phyloP scores from a whole-genome alignment of 2,888 invertebrate species.

The Teleiodes luculella region DNA sequence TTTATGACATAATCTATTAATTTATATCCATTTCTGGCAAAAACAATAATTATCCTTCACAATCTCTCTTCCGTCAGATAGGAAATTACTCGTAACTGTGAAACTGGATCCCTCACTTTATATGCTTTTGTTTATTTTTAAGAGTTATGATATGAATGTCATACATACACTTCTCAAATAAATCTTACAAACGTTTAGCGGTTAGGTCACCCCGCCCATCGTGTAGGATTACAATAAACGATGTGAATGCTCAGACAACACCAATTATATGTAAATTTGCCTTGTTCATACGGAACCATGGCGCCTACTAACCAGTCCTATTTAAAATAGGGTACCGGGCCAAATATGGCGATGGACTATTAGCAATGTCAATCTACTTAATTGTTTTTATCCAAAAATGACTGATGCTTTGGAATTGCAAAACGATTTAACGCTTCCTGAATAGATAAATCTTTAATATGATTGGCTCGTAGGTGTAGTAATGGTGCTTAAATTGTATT shows the following conservation, averaged over 20 bases:
- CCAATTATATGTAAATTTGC: constrained; percentile 54
- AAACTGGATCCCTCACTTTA: too few species aligned
- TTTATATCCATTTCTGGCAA: too few species aligned
- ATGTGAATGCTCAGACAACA: constrained; percentile 20
- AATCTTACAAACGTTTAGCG: constrained; percentile 10
- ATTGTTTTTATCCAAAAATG: constrained; percentile 50
- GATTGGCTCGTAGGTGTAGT: background rate
- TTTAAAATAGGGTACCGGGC: constrained; percentile 31
- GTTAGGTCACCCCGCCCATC: constrained; percentile 9
- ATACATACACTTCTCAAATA: background rate
- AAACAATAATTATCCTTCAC: too few species aligned
- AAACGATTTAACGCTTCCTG: constrained; percentile 42
- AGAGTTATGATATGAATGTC: too few species aligned
- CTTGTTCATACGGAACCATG: constrained; percentile 42
- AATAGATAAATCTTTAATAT: constrained; percentile 10
- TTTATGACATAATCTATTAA: too few species aligned
- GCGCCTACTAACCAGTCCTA: constrained; percentile 42
- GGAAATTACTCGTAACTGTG: too few species aligned
- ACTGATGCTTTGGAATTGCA: constrained; percentile 31
- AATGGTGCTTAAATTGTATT: background rate
- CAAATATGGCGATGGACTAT: constrained; percentile 40
- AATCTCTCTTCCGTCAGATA: too few species aligned
- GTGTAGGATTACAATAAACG: constrained; percentile 31
- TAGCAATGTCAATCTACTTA: constrained; percentile 36
- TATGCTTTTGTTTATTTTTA: too few species aligned